These are phyloP conservation scores for Drosophila tropicalis DNA, from an alignment of 1,140 invertebrate species.

Conservation along the genomic window DNA sequence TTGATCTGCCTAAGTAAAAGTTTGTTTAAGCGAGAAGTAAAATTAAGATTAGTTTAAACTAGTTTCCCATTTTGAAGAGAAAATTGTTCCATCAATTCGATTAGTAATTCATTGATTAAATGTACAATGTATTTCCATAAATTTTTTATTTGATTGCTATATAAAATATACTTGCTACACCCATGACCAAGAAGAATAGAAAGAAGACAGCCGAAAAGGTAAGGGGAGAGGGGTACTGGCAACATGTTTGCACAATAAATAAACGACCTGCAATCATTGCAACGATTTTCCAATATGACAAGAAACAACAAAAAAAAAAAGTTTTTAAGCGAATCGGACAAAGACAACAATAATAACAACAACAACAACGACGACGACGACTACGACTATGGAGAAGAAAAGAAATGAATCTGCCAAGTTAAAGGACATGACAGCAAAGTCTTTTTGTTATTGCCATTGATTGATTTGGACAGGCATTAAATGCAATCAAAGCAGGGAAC, in stretches of 20 bases:
- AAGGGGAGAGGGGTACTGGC: background rate
- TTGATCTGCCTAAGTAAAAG: no score
- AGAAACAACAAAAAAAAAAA: background rate
- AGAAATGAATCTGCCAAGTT: conserved; percentile 23
- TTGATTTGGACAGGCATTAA: conserved; percentile 53
- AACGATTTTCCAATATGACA: conserved; percentile 30
- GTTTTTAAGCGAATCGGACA: conserved; percentile 35
- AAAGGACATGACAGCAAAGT: conserved; percentile 14
- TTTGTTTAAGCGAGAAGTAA: no score
- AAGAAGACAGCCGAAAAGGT: background rate
- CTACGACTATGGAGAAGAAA: background rate
- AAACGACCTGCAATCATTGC: conserved; percentile 56
- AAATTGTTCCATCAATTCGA: no score
- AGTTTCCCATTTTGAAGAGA: no score
- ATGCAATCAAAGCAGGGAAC: conserved; percentile 44
- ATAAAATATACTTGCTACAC: background rate
- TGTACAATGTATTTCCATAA: no score
- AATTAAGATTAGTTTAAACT: no score
- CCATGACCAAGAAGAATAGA: background rate
- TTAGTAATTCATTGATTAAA: no score
- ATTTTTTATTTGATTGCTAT: no score
- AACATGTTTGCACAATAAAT: conserved; percentile 53
- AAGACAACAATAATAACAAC: no score
- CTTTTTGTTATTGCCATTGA: conserved; percentile 35
- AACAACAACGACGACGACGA: no score